These are phyloP conservation scores for Acipenser transmontanus DNA, from an alignment of 2,797 vertebrate species.

Conservation along the genomic window DNA sequence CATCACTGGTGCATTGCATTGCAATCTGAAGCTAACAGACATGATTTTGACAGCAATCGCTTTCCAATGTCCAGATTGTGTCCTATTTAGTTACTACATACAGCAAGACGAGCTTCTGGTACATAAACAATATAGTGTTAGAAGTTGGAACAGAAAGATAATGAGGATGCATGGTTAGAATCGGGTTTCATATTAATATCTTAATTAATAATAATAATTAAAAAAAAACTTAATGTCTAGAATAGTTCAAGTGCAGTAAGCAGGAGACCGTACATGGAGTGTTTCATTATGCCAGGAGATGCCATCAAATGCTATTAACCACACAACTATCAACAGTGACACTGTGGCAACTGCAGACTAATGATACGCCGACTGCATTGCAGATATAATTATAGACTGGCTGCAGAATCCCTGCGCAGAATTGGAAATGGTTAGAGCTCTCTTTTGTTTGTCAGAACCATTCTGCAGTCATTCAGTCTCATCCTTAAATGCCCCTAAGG, in stretches of 20 bases:
- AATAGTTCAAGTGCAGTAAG: not conserved
- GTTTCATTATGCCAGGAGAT: conserved; percentile 14
- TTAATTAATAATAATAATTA: too few relatives aligned
- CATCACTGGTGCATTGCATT: too few relatives aligned
- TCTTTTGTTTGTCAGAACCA: not conserved
- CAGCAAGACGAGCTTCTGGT: too few relatives aligned
- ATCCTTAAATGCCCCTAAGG: not conserved
- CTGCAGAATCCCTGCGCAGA: not conserved
- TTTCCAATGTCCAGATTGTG: too few relatives aligned
- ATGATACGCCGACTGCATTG: conserved; percentile 35
- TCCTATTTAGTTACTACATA: too few relatives aligned
- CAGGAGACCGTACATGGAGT: conserved; percentile 7
- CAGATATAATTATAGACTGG: conserved; percentile 37
- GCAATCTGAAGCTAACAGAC: too few relatives aligned
- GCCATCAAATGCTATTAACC: conserved; percentile 11
- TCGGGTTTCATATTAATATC: too few relatives aligned
- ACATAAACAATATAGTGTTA: too few relatives aligned
- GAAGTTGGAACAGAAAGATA: too few relatives aligned
- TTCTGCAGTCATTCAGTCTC: not conserved
- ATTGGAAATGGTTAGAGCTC: not conserved
- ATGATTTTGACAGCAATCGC: too few relatives aligned
- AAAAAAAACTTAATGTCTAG: not conserved
- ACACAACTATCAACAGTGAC: conserved; percentile 14
- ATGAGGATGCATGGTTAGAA: too few relatives aligned
- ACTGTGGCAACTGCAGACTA: conserved; percentile 11